phyloP scores from a whole-genome alignment of 1,140 invertebrate genomes.

The Helicoverpa zea region DNA sequence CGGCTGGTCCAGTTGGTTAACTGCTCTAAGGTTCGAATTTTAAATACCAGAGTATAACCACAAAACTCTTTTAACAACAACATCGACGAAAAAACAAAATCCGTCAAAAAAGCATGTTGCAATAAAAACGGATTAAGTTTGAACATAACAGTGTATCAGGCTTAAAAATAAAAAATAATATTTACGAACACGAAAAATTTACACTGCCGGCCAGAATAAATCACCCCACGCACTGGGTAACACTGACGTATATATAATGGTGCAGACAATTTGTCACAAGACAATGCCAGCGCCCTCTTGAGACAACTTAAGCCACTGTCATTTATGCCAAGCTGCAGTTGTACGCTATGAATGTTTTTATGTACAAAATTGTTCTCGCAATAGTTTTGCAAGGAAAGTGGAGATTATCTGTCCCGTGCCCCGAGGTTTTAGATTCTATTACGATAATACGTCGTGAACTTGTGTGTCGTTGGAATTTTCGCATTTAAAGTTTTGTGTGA shows the following conservation, averaged over 20 bases:
- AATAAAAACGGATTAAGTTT: too few relatives aligned
- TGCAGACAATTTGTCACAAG: constrained; percentile 43
- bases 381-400: not conserved
- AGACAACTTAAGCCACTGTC: constrained; percentile 43
- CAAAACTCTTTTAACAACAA: too few relatives aligned
- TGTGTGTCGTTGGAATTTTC: not conserved
- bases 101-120: too few relatives aligned
- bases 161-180: not conserved
- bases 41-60: too few relatives aligned
- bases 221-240: not conserved
- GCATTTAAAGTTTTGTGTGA: not conserved
- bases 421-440: not conserved
- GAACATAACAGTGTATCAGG: not conserved
- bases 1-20: too few relatives aligned
- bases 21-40: too few relatives aligned
- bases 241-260: constrained; percentile 24
- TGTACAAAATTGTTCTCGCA: not conserved
- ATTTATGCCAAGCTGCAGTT: constrained; percentile 34
- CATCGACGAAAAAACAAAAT: too few relatives aligned
- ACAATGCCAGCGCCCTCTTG: constrained; percentile 24
- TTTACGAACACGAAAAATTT: not conserved
- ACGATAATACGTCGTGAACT: not conserved
- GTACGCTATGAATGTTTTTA: not conserved
- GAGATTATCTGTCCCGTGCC: not conserved
- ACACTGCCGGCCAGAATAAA: not conserved